Conservation (phyloP, 2,113 vertebrate species). For the Petrocephalus zakoni region DNA sequence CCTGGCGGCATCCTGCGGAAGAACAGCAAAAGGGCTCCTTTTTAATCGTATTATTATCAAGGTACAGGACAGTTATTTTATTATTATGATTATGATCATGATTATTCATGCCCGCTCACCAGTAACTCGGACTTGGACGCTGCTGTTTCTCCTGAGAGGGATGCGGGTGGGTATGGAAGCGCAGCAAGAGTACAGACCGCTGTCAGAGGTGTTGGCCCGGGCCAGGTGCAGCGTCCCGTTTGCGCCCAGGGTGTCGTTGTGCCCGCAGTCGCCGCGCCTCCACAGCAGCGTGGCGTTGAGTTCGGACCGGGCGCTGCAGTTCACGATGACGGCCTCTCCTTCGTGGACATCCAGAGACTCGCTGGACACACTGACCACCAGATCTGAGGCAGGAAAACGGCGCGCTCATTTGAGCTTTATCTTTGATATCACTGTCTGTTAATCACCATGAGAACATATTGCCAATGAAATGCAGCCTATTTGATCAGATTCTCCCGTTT, state of each 20-base stretch:
- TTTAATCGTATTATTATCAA: not conserved
- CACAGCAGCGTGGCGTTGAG: slow-evolving; percentile 12
- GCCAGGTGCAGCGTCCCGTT: not conserved
- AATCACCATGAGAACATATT: not conserved
- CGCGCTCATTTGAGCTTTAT: not conserved
- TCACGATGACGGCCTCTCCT: not conserved
- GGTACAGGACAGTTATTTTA: too few species aligned
- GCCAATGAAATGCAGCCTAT: not conserved
- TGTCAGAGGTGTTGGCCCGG: not conserved
- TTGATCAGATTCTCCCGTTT: not conserved
- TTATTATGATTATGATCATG: not conserved
- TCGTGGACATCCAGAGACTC: not conserved
- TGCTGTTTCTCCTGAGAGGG: not conserved
- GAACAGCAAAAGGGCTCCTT: not conserved
- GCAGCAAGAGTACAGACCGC: slow-evolving; percentile 8
- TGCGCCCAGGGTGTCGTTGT: not conserved
- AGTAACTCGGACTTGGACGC: not conserved
- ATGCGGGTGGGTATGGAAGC: not conserved
- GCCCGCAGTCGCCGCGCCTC: not conserved
- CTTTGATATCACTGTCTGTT: not conserved
- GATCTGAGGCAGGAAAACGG: not conserved
- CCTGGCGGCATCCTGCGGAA: not conserved
- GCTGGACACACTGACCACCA: not conserved
- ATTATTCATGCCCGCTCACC: slow-evolving; percentile 1
- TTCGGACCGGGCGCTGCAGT: not conserved